Percentiles rank a stretch among this genome's conserved stretches.
phyloP scores from a whole-genome alignment of 2,113 vertebrate species.

The Melanerpes formicivorus region DNA sequence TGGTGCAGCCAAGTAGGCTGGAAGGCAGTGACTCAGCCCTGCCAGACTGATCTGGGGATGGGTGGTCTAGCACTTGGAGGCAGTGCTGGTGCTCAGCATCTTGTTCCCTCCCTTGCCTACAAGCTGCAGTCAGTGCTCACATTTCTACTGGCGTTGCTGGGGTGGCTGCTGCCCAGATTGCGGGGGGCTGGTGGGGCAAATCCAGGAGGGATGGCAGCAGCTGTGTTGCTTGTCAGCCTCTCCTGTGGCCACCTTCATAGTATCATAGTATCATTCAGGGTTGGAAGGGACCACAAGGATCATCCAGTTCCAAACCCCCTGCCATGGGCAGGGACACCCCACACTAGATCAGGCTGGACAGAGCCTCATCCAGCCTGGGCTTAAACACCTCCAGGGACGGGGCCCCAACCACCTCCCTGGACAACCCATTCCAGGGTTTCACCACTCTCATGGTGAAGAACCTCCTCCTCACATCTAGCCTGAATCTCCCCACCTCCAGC shows the following conservation, averaged over 20 bases:
- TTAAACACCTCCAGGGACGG: no score
- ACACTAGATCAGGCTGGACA: no score
- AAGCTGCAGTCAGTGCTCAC: neutral
- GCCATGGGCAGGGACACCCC: no score
- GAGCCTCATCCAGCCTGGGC: no score
- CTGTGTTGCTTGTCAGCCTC: neutral
- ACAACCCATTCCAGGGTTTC: no score
- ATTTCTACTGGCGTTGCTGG: neutral
- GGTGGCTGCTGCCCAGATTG: accelerated
- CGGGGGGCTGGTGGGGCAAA: neutral
- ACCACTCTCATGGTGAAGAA: no score
- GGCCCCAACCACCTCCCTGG: no score
- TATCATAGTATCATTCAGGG: no score
- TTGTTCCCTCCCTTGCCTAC: neutral
- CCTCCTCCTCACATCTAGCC: no score
- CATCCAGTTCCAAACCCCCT: no score
- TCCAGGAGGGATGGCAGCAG: neutral
- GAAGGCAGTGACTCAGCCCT: neutral
- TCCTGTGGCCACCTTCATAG: neutral
- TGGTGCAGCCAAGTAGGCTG: neutral
- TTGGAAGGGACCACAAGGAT: no score
- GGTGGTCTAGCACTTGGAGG: neutral
- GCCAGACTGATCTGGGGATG: neutral
- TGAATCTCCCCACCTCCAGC: no score
- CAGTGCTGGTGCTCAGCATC: neutral